A percentile compares a stretch with the other conserved stretches of the same genome.
Evolutionary conservation across 2,888 invertebrate species (phyloP).

Genomic region (Ormyrus labotus): DNA sequence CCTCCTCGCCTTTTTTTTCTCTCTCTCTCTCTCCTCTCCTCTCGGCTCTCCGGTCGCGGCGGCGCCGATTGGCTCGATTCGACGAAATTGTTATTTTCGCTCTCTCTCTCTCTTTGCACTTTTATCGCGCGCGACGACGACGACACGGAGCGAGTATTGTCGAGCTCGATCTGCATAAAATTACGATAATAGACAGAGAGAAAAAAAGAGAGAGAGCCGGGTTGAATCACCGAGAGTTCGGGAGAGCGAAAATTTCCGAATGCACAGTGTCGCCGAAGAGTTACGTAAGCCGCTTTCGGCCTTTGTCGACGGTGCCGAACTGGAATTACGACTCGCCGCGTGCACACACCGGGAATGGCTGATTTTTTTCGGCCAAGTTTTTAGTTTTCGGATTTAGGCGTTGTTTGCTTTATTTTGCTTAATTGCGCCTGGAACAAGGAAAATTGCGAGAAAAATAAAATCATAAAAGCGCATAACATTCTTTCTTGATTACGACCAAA

Average conservation of each 20-base stretch:
- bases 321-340: too few species aligned
- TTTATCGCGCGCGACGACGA: conserved; percentile 25
- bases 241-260: conserved; percentile 21
- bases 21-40: neutral
- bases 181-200: conserved; percentile 17
- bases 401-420: too few species aligned
- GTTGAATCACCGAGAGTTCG: conserved; percentile 21
- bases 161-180: conserved; percentile 11
- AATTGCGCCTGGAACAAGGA: too few species aligned
- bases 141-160: neutral
- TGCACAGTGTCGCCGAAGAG: neutral
- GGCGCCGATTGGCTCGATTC: conserved; percentile 45
- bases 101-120: neutral
- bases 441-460: too few species aligned
- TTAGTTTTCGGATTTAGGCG: too few species aligned
- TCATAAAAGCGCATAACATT: too few species aligned
- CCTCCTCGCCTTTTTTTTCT: conserved; percentile 8
- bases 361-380: too few species aligned
- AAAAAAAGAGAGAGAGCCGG: neutral
- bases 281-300: conserved; percentile 20
- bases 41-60: neutral
- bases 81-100: conserved; percentile 46
- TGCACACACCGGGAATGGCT: too few species aligned
- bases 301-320: too few species aligned
- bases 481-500: too few species aligned